phyloP scores from a whole-genome alignment of 2,797 vertebrate species.

The Mareca strepera region DNA sequence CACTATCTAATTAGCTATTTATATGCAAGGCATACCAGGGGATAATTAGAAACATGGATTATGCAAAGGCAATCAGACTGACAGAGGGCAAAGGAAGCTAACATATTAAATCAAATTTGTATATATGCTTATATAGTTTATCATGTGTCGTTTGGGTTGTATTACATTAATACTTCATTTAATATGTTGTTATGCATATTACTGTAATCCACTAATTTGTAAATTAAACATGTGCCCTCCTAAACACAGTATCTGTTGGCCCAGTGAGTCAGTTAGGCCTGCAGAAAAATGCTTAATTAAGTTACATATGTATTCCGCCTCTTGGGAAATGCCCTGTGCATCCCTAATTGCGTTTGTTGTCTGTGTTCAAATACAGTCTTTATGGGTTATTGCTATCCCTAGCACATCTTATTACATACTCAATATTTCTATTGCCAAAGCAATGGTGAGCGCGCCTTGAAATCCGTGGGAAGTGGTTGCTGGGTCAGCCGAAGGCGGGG shows the following conservation, averaged over 20 bases:
- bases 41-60: constrained; percentile 85
- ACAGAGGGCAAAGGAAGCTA: constrained; percentile 77
- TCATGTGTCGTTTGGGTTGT: constrained; percentile 73
- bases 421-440: neutral
- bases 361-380: neutral
- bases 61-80: constrained; percentile 79
- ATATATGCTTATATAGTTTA: constrained; percentile 73
- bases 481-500: neutral
- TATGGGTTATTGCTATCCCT: neutral
- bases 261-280: constrained; percentile 40
- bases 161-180: constrained; percentile 79
- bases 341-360: neutral
- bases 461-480: neutral
- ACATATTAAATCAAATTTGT: constrained; percentile 80
- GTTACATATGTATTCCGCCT: neutral
- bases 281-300: constrained; percentile 14
- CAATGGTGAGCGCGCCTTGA: neutral
- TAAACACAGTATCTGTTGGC: constrained; percentile 14
- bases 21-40: constrained; percentile 81
- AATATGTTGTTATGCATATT: constrained; percentile 69
- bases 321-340: neutral
- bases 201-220: constrained; percentile 70
- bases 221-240: constrained; percentile 68
- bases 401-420: neutral
- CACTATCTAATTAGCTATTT: constrained; percentile 84